Percentiles rank a stretch among this genome's conserved stretches.
Conservation (phyloP, 2,797 vertebrate species). For the Girardinus metallicus region DNA sequence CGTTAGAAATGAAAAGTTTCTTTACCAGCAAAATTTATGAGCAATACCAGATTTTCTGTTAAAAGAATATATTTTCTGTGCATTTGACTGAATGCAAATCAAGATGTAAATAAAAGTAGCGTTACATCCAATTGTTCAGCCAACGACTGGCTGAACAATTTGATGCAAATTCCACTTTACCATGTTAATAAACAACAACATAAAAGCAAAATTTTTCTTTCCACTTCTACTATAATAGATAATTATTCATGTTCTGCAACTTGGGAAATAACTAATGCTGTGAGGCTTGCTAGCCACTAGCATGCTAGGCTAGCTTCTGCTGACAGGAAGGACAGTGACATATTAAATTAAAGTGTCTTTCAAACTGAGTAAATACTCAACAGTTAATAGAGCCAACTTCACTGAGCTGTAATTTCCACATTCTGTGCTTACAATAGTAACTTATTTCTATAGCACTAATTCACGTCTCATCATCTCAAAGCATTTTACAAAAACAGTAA, state of each 20-base stretch:
- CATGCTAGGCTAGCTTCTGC: neutral
- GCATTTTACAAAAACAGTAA: too few species aligned
- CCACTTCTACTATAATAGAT: neutral
- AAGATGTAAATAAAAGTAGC: neutral
- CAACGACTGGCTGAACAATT: neutral
- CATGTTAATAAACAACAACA: neutral
- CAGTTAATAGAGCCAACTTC: neutral
- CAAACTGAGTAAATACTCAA: neutral
- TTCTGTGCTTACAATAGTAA: neutral
- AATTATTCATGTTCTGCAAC: neutral
- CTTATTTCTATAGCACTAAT: too few species aligned
- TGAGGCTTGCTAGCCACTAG: neutral
- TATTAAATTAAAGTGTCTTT: neutral
- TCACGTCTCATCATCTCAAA: too few species aligned
- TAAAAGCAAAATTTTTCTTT: neutral
- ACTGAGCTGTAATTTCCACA: neutral
- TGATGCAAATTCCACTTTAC: neutral
- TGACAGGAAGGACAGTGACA: neutral
- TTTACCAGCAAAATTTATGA: neutral
- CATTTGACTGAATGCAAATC: neutral
- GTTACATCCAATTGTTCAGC: too few species aligned
- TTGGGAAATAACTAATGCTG: neutral
- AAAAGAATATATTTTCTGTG: neutral
- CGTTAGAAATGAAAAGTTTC: neutral
- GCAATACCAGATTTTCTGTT: neutral